Base-by-base conservation (phyloP, 2,113 vertebrate species). In the Gymnarchus niloticus region DNA sequence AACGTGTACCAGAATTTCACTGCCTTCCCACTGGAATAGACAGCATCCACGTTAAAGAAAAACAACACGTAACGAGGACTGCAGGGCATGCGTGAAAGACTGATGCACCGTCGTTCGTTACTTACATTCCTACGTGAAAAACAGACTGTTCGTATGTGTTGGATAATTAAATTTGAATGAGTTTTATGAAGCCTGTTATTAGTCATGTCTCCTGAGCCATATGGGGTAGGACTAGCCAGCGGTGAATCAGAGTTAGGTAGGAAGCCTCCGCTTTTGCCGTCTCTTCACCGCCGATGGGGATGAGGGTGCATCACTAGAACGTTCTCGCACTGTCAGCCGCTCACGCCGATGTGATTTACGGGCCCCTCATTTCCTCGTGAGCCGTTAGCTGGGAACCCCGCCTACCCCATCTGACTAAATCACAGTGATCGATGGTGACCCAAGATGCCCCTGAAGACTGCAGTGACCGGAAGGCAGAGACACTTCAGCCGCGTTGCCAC, bases 291-390 rank as follows among this genome's bases (percentile, higher is more conserved):
- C 49, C 44, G 54, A 56, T 37, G 54, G 51, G 73, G 52, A 59
- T 44, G 28, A 12, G 25, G 57, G 12, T 2, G 48, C 25, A 51
- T 77, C 56, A 83, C 56, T 83, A 83, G 56, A 83, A 56, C 6
- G 10, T 4, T 33, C 23, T 5, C 5, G 48, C 23, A 56, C 51
- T n/a, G 84, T 77, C 69, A 54, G 69, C 10, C 41, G 28, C 61
- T 81, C 41, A 54, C n/a, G 41, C 52, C 28, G 37, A 49, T 14
- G n/a, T 86, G 77, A 86, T 86, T 81, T 82, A 69, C 4, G 8
- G 17, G 19, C 17, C 48, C 56, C 4, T 7, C 6, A 10, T 61
- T 59, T n/a, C 25, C 3, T 5, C 33, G 19, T 59, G 76, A 9
- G 12, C 3, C 48, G 28, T 76, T 41, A 59, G 3, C 85, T n/a